Evolutionary conservation across 1,140 invertebrate genomes (phyloP), one percentile per base, ranked within the genome.

Genomic region (Diploscapter pachys): DNA sequence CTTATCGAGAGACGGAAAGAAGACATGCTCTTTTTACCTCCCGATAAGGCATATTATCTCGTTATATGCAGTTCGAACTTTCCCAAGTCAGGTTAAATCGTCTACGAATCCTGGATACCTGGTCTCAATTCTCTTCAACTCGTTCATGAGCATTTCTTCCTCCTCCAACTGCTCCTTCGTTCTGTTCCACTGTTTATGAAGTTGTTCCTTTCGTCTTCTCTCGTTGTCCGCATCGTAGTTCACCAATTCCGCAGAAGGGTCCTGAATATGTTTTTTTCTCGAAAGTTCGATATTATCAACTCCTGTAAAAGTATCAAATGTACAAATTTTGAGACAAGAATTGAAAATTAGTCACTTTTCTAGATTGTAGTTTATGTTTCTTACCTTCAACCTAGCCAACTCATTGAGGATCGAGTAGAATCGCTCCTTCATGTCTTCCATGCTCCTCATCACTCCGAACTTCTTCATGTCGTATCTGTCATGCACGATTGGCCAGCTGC

Each of bases 141-240:
- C 95, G 57, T 91, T 89, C 8, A 96, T 86, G 3, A 99, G 87
- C 84, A 91, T 92, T 88, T 96, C 93, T 86, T 99, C 96, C 87
- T 99, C 96, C 86, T 98, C 95, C 71, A 94, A 90, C 91, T 76
- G 57, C 87, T 98, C 93, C 67, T 91, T 90, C 59, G 94, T 98
- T 80, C 95, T 89, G 80, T 95, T 92, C 89, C 95, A 98, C 5
- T 98, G 87, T 85, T 94, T 92, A 67, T 91, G 91, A 0, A 99
- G 86, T 85, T 99, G 96, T 86, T 95, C 92, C 86, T 98, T 98
- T 66, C 96, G 89, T 75, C 92, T 90, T 77, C 91, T 90, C 85
- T 99, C 96, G 87, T 98, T 94, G 81, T 97, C 95, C 50, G 91
- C 93, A 88, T 99, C 96, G 88, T 93, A 99, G 13, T 90, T 89